A percentile compares a stretch with the other conserved stretches of the same genome.
Evolutionary conservation across 2,113 vertebrate genomes (phyloP).

Genomic region (Cryptomyrus ogoouensis): DNA sequence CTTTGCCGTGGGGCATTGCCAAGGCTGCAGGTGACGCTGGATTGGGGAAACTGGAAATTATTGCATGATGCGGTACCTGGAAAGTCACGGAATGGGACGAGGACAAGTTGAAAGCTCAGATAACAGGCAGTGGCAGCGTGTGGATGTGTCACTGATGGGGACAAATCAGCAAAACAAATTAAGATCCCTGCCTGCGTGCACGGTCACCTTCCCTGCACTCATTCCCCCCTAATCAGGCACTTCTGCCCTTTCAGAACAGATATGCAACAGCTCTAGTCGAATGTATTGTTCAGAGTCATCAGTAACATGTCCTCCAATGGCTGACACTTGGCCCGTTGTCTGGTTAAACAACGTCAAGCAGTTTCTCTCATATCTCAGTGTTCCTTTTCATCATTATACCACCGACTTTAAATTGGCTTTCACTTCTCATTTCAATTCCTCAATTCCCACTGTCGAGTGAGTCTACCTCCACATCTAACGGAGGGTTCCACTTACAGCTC

Average conservation of each 20-base stretch:
- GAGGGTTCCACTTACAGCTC: neutral
- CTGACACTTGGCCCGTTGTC: neutral
- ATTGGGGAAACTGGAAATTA: neutral
- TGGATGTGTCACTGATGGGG: neutral
- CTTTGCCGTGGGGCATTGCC: neutral
- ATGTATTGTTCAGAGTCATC: neutral
- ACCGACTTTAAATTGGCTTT: neutral
- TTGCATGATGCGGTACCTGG: neutral
- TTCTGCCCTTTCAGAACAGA: neutral
- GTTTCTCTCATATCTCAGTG: neutral
- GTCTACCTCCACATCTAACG: neutral
- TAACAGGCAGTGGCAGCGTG: neutral
- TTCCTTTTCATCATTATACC: neutral
- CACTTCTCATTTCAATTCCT: neutral
- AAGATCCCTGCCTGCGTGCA: neutral
- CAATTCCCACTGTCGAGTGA: neutral
- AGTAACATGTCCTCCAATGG: neutral
- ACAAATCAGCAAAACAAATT: neutral
- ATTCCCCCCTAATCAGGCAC: neutral
- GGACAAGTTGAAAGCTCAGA: neutral
- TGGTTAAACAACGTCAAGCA: neutral
- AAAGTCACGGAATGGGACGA: neutral
- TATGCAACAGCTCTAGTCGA: neutral
- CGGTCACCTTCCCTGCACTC: slow-evolving; percentile 11
- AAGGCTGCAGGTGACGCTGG: neutral